Conservation (phyloP, 2,113 vertebrate species). For the Erythrolamprus reginae region DNA sequence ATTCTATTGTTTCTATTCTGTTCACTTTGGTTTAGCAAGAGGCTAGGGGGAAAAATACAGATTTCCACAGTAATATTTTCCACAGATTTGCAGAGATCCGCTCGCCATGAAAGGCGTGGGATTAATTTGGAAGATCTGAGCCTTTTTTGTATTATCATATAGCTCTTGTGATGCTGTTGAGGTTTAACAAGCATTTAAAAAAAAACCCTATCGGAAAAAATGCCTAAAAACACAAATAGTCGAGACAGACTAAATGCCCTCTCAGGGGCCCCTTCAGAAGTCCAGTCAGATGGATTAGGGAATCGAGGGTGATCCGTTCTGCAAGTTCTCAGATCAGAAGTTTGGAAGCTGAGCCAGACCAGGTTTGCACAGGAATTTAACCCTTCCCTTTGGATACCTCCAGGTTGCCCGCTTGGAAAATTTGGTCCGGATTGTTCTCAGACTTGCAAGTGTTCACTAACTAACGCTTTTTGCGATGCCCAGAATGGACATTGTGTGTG, state of each 20-base stretch:
- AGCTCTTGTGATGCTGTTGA: background rate
- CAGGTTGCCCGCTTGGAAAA: conserved; percentile 73
- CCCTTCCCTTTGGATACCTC: background rate
- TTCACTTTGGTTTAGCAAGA: background rate
- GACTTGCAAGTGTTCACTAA: conserved; percentile 72
- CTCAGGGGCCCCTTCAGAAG: background rate
- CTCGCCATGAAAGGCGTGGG: background rate
- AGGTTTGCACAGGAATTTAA: too few relatives aligned
- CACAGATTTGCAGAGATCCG: background rate
- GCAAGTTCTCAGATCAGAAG: background rate
- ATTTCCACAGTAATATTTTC: background rate
- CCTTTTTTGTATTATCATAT: background rate
- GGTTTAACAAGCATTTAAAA: background rate
- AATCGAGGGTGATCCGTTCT: background rate
- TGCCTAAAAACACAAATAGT: background rate
- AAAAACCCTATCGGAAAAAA: background rate
- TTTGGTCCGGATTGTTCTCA: conserved; percentile 82
- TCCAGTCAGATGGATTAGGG: background rate
- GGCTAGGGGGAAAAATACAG: background rate
- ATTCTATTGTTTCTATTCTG: too few relatives aligned
- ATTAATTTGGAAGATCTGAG: background rate
- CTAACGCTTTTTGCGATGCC: conserved; percentile 70
- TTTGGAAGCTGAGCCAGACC: background rate
- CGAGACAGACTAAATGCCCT: background rate
- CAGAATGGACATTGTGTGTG: conserved; percentile 82